Conservation (phyloP, 2,797 vertebrate genomes). For the Premnoplex brunnescens region DNA sequence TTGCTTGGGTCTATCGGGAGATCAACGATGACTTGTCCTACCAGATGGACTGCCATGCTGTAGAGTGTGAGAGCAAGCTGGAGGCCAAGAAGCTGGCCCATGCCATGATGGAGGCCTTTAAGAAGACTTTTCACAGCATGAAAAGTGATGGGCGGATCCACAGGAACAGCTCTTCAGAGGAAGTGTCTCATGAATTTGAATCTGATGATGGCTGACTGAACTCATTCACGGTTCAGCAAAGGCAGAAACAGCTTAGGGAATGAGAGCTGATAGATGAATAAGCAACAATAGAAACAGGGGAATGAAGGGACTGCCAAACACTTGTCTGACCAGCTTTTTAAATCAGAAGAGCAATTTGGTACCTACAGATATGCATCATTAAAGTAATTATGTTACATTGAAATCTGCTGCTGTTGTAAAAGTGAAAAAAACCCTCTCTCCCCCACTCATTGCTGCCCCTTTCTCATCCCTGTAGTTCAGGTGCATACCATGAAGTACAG, state of each 20-base stretch:
- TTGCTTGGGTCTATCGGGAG: conserved; percentile 98
- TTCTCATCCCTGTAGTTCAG: conserved; percentile 34
- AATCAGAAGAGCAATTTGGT: conserved; percentile 76
- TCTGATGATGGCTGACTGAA: conserved; percentile 92
- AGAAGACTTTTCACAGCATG: conserved; percentile 99
- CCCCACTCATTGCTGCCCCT: background rate
- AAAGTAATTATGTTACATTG: conserved; percentile 75
- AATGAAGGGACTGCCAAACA: conserved; percentile 77
- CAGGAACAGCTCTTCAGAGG: conserved; percentile 90
- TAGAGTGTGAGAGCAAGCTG: conserved; percentile 96
- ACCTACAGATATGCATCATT: conserved; percentile 78
- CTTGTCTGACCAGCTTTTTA: conserved; percentile 78
- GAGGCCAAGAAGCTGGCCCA: conserved; percentile 99
- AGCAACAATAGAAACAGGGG: conserved; percentile 73
- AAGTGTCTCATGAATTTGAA: conserved; percentile 89
- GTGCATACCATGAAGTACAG: conserved; percentile 49
- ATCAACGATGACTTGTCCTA: conserved; percentile 98
- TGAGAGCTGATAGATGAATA: conserved; percentile 65
- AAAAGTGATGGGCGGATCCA: conserved; percentile 95
- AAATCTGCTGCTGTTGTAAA: conserved; percentile 80
- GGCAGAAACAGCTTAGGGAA: conserved; percentile 72
- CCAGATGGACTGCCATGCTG: conserved; percentile 99
- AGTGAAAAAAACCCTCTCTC: conserved; percentile 57
- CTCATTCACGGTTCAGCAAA: conserved; percentile 21
- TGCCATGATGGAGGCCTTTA: conserved; percentile 99